Conservation (phyloP, 2,888 invertebrate genomes). For the Thera obeliscata region DNA sequence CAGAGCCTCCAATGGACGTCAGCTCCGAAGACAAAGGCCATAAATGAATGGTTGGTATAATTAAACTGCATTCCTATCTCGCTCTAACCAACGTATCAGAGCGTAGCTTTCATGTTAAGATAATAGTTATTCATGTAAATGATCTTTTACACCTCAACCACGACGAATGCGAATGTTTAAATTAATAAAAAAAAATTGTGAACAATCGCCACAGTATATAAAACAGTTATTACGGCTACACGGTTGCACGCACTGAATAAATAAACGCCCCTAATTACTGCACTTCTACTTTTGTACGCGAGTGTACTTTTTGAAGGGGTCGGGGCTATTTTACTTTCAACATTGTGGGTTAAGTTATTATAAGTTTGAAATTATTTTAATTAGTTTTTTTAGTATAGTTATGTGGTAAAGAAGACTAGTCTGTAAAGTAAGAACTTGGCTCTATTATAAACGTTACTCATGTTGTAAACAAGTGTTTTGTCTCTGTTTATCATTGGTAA, state of each 20-base stretch:
- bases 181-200: too few relatives aligned
- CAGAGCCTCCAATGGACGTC: conserved; percentile 49
- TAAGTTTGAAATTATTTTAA: neutral
- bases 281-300: conserved; percentile 38
- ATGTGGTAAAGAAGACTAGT: too few relatives aligned
- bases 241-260: conserved; percentile 49
- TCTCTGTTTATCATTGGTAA: too few relatives aligned
- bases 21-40: conserved; percentile 49
- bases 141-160: conserved; percentile 4
- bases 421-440: too few relatives aligned
- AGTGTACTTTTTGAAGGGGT: conserved; percentile 26
- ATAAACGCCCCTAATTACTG: conserved; percentile 49
- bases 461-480: too few relatives aligned
- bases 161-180: too few relatives aligned
- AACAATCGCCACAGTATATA: conserved; percentile 16
- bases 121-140: neutral
- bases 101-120: neutral
- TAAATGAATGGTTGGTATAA: conserved; percentile 57
- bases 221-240: conserved; percentile 27
- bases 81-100: conserved; percentile 15
- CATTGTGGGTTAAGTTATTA: conserved; percentile 3
- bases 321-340: conserved; percentile 17
- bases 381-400: too few relatives aligned
- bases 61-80: conserved; percentile 48
- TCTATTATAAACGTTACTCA: too few relatives aligned